A percentile compares a stretch with the other conserved stretches of the same genome.
phyloP scores from a whole-genome alignment of 2,888 invertebrate genomes.

The Cerceris ruficornis region DNA sequence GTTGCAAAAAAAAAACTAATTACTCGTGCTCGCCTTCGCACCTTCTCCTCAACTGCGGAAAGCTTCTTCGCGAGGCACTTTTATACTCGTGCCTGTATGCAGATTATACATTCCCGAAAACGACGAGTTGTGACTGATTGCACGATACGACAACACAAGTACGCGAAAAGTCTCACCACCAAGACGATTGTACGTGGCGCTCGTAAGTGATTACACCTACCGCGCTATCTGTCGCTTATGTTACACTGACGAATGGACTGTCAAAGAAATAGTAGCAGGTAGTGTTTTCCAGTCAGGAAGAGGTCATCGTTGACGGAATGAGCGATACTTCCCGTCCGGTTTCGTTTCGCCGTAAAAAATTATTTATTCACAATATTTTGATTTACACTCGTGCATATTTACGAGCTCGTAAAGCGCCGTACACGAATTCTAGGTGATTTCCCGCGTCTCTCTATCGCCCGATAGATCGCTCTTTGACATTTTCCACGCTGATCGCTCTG shows the following conservation, averaged over 20 bases:
- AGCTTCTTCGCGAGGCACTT: not conserved
- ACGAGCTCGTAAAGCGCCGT: not conserved
- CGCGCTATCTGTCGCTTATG: conserved; percentile 24
- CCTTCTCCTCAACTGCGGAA: not conserved
- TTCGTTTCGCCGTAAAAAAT: conserved; percentile 18
- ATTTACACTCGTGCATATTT: conserved; percentile 35
- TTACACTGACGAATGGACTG: conserved; percentile 31
- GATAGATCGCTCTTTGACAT: too few species aligned
- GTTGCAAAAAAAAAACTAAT: not conserved
- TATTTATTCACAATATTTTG: conserved; percentile 52
- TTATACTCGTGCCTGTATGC: conserved; percentile 45
- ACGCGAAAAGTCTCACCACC: conserved; percentile 8
- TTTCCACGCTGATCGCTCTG: too few species aligned
- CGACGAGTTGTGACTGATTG: conserved; percentile 35
- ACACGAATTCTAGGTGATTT: not conserved
- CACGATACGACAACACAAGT: conserved; percentile 6
- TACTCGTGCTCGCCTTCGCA: too few species aligned
- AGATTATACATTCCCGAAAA: conserved; percentile 33
- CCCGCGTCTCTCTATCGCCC: not conserved
- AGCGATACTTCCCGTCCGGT: conserved; percentile 1
- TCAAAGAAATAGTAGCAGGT: conserved; percentile 2
- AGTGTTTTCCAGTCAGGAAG: not conserved
- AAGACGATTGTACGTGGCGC: conserved; percentile 12
- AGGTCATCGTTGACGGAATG: conserved; percentile 6
- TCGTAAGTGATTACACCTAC: conserved; percentile 22